Evolutionary conservation across 2,797 vertebrate genomes (phyloP).

Genomic region (Tachyglossus aculeatus): DNA sequence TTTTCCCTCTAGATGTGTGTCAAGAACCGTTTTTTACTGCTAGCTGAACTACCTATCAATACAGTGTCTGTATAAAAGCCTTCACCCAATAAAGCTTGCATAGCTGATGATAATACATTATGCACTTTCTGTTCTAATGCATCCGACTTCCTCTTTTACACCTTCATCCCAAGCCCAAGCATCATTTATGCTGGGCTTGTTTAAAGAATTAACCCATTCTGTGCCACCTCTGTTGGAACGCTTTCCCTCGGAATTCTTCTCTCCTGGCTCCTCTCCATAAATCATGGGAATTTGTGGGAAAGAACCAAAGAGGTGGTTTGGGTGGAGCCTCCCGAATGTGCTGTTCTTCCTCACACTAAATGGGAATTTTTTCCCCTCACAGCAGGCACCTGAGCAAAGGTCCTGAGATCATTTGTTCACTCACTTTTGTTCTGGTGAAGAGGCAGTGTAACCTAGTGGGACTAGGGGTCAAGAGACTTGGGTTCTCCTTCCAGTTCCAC

Average conservation of each 20-base stretch:
- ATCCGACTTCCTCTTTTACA: slow-evolving; percentile 47
- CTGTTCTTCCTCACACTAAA: neutral
- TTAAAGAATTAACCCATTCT: slow-evolving; percentile 23
- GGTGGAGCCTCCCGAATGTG: neutral
- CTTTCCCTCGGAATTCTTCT: neutral
- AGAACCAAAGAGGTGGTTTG: neutral
- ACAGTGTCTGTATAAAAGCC: slow-evolving; percentile 71
- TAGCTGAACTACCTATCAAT: slow-evolving; percentile 75
- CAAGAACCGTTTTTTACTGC: slow-evolving; percentile 75
- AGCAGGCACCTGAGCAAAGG: no score
- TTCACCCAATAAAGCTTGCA: slow-evolving; percentile 57
- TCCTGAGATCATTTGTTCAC: no score
- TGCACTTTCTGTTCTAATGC: slow-evolving; percentile 37
- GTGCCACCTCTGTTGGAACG: slow-evolving; percentile 32
- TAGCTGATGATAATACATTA: slow-evolving; percentile 62
- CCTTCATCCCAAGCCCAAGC: slow-evolving; percentile 5
- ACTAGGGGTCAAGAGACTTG: no score
- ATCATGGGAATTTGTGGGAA: neutral
- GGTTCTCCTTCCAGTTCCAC: no score
- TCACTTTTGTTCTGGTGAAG: no score
- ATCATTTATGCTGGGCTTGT: slow-evolving; percentile 27
- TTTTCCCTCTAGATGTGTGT: slow-evolving; percentile 76
- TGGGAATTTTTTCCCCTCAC: neutral
- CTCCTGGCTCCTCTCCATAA: neutral
- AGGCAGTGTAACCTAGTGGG: no score